Conservation (phyloP, 2,797 vertebrate genomes). For the Falco peregrinus region DNA sequence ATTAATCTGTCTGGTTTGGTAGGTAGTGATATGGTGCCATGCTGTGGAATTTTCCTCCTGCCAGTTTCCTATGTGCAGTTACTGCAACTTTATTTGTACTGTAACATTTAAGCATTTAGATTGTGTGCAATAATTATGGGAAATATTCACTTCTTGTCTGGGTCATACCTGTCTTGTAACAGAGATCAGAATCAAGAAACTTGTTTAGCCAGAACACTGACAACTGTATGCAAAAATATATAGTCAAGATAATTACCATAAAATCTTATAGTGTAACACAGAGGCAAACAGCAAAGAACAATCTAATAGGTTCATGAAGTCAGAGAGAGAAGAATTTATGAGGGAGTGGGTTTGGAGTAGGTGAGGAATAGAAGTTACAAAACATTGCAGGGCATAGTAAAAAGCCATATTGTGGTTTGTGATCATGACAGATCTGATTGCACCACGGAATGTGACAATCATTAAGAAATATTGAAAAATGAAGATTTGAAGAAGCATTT, state of each 20-base stretch:
- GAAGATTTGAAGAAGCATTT: neutral
- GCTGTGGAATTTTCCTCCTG: neutral
- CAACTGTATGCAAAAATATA: neutral
- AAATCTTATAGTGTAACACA: neutral
- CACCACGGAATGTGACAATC: neutral
- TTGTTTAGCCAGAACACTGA: neutral
- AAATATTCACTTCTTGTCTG: neutral
- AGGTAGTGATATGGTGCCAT: neutral
- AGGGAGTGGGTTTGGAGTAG: neutral
- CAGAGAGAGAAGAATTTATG: neutral
- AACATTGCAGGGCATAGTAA: neutral
- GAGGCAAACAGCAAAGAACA: neutral
- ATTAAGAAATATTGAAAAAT: neutral
- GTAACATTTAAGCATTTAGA: neutral
- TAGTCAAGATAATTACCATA: neutral
- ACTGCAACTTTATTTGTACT: neutral
- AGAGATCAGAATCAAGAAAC: neutral
- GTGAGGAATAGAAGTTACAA: neutral
- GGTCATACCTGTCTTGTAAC: neutral
- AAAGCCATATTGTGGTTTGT: neutral
- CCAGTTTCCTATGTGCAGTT: neutral
- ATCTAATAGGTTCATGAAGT: neutral
- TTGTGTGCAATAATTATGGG: neutral
- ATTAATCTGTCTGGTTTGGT: neutral
- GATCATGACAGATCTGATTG: neutral